phyloP scores from a whole-genome alignment of 2,113 vertebrate species.

The Mus musculus region DNA sequence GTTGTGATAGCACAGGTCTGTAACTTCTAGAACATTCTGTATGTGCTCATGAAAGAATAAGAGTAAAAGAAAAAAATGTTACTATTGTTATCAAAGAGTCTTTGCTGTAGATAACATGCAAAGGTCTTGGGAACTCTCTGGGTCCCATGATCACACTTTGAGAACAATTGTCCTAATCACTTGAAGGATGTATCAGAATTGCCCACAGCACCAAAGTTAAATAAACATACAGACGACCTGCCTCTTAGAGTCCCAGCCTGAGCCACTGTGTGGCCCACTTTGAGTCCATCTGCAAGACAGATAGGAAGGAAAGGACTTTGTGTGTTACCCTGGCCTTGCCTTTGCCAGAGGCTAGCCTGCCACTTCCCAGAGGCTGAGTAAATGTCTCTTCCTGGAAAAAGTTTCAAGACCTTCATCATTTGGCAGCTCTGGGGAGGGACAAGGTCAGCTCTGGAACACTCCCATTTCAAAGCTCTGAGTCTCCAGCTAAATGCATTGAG shows the following conservation, averaged over 20 bases:
- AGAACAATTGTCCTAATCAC: neutral
- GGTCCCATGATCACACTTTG: neutral
- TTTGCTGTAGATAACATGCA: neutral
- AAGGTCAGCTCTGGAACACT: constrained; percentile 41
- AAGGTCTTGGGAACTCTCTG: neutral
- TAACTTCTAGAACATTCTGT: constrained; percentile 28
- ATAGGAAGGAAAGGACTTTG: neutral
- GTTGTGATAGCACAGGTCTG: neutral
- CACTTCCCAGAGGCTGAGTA: constrained; percentile 60
- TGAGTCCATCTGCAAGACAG: neutral
- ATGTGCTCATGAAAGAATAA: neutral
- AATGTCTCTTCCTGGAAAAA: constrained; percentile 69
- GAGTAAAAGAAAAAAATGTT: constrained; percentile 1
- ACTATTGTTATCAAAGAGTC: neutral
- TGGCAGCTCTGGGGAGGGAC: constrained; percentile 55
- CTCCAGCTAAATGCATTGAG: neutral
- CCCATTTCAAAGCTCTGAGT: constrained; percentile 15
- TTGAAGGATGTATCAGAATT: neutral
- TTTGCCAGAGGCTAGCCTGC: constrained; percentile 50
- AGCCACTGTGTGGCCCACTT: neutral
- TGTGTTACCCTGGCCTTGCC: constrained; percentile 45
- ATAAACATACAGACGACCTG: neutral
- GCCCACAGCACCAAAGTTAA: neutral
- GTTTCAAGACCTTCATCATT: constrained; percentile 46
- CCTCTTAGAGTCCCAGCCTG: neutral